phyloP scores from a whole-genome alignment of 2,888 invertebrate species.

The Tenthredo distinguenda region DNA sequence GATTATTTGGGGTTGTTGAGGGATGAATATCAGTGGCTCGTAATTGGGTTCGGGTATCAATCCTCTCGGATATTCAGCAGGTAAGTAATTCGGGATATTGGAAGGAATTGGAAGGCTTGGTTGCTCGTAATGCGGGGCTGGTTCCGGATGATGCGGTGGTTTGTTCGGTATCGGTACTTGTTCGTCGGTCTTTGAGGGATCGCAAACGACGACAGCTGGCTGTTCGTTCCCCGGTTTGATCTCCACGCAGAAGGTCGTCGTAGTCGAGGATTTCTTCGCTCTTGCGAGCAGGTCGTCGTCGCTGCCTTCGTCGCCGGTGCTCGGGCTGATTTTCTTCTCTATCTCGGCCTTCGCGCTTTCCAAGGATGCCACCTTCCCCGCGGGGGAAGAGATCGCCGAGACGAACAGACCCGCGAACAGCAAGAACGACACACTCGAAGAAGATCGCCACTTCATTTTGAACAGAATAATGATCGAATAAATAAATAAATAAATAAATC shows the following conservation, averaged over 20 bases:
- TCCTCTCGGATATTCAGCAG: not conserved
- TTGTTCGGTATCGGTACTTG: not conserved
- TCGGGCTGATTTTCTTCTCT: not conserved
- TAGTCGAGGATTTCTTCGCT: conserved; percentile 75
- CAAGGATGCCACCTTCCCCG: not conserved
- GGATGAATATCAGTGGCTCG: conserved; percentile 1
- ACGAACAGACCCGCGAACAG: not conserved
- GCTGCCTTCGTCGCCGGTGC: conserved; percentile 56
- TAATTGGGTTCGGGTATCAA: not conserved
- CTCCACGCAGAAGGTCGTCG: conserved; percentile 79
- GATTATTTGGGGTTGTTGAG: not conserved
- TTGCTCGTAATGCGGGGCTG: not conserved
- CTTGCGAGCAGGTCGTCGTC: conserved; percentile 60
- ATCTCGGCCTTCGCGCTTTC: conserved; percentile 29
- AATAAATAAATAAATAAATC: not conserved
- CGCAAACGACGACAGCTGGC: conserved; percentile 48
- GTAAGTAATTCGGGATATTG: not conserved
- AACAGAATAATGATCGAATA: not conserved
- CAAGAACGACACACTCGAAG: not conserved
- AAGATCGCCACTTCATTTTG: conserved; percentile 8
- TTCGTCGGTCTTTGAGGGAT: not conserved
- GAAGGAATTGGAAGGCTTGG: not conserved
- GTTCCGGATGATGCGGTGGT: not conserved
- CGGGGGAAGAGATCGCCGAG: not conserved
- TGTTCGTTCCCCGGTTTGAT: conserved; percentile 71